Base-by-base conservation (phyloP, 2,888 invertebrate species). In the Synergus umbraculus region DNA sequence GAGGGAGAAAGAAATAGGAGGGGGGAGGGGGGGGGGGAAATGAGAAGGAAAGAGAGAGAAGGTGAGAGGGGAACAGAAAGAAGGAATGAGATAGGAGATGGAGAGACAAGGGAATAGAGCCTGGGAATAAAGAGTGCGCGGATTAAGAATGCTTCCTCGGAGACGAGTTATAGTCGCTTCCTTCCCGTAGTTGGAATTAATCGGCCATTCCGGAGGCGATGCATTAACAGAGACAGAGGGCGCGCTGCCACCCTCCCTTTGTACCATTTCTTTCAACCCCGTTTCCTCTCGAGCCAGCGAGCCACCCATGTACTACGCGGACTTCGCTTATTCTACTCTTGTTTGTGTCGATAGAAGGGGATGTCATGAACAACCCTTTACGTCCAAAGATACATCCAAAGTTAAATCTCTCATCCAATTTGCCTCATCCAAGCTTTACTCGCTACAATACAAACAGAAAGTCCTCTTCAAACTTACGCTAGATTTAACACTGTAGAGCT, bases 81-180 rank as follows among this genome's bases (percentile, higher is more conserved):
- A 78, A n/a, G 76, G 76, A 73, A 65, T 78, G 79, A 82, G 82
- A 81, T 67, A 81, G 77, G 76, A 81, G 79, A 79, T 63, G 58
- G 58, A 41, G 76, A 64, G 80, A 73, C 44, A 76, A 64, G 76
- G 78, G 66, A 65, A 83, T 79, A 79, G 84, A 88, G 87, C 85
- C 88, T 85, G 87, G 85, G 87, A 90, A 91, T 91, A 91, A 91
- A 91, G 90, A 90, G 90, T 89, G 88, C 88, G 87, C 87, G 91
- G 91, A 91, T 91, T 91, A 91, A 91, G 91, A 91, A 91, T 91
- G 90, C 90, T 91, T 90, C 90, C 89, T 90, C 90, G 88, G 90
- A 90, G 91, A 91, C 91, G 91, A 91, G 90, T 91, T 91, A 91
- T 91, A 90, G 91, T 90, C 90, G 90, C 88, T 91, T 91, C 89